phyloP scores from a whole-genome alignment of 2,113 vertebrate species.

The Recurvirostra avosetta region DNA sequence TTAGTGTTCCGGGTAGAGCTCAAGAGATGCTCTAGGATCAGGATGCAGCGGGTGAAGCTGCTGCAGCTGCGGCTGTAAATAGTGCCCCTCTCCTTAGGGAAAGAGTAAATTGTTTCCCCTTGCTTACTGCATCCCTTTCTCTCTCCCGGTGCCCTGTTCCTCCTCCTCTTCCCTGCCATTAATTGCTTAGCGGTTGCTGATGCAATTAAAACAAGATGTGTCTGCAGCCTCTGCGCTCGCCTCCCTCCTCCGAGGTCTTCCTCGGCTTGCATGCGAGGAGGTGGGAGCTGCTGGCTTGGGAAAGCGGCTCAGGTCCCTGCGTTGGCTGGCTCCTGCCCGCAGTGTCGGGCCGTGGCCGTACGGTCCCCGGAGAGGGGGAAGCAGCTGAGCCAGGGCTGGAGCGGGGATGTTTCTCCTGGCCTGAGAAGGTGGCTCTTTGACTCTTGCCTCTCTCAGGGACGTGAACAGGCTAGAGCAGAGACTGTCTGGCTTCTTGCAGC shows the following conservation, averaged over 20 bases:
- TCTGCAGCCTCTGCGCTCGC: constrained; percentile 16
- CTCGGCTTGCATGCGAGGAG: background rate
- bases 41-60: background rate
- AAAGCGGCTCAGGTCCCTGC: background rate
- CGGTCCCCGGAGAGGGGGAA: background rate
- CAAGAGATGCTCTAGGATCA: background rate
- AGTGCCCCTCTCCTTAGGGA: background rate
- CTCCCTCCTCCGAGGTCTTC: background rate
- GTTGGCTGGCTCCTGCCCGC: background rate
- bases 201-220: constrained; percentile 64
- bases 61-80: background rate
- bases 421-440: background rate
- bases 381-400: background rate
- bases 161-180: constrained; percentile 22
- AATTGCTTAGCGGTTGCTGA: constrained; percentile 66
- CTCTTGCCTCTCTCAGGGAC: fast-evolving
- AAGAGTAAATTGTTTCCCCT: constrained; percentile 37
- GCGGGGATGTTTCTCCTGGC: background rate
- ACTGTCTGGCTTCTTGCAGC: background rate
- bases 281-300: background rate
- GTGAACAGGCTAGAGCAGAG: background rate
- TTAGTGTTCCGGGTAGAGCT: background rate
- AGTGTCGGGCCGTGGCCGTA: background rate
- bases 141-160: background rate
- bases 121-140: constrained; percentile 5